Evolutionary conservation across 2,113 vertebrate genomes (phyloP).

Genomic region (Muntiacus muntjak): DNA sequence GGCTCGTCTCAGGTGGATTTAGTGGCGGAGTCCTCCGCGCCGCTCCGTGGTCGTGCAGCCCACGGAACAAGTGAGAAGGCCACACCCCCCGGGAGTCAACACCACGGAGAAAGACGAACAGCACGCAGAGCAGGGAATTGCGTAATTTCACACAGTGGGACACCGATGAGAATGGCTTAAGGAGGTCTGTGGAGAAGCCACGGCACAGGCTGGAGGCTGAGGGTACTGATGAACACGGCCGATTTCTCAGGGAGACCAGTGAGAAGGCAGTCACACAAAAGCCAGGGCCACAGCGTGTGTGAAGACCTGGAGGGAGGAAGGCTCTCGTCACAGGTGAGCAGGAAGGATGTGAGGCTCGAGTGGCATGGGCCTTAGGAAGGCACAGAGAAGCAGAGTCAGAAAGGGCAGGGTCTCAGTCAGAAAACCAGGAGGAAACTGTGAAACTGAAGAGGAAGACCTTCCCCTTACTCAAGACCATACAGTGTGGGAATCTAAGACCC

Average conservation of each 20-base stretch:
- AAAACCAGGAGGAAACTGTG: not conserved
- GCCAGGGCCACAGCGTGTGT: not conserved
- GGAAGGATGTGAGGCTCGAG: not conserved
- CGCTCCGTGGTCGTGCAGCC: no score
- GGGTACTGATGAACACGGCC: no score
- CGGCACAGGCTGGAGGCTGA: not conserved
- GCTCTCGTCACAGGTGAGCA: not conserved
- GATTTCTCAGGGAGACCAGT: not conserved
- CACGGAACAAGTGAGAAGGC: not conserved
- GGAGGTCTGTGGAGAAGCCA: constrained; percentile 38
- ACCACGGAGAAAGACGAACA: not conserved
- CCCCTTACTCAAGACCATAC: not conserved
- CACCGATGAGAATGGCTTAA: not conserved
- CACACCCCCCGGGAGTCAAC: not conserved
- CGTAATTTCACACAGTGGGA: not conserved
- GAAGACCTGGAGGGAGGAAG: not conserved
- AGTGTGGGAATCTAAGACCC: no score
- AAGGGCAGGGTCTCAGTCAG: fast-evolving
- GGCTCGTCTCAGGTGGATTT: not conserved
- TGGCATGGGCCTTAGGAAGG: not conserved
- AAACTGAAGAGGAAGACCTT: not conserved
- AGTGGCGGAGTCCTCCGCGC: fast-evolving
- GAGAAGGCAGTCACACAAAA: not conserved
- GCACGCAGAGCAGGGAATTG: not conserved
- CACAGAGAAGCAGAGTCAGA: not conserved